A percentile compares a stretch with the other conserved stretches of the same genome.
phyloP scores from a whole-genome alignment of 2,113 vertebrate species.

The Narcine bancroftii region DNA sequence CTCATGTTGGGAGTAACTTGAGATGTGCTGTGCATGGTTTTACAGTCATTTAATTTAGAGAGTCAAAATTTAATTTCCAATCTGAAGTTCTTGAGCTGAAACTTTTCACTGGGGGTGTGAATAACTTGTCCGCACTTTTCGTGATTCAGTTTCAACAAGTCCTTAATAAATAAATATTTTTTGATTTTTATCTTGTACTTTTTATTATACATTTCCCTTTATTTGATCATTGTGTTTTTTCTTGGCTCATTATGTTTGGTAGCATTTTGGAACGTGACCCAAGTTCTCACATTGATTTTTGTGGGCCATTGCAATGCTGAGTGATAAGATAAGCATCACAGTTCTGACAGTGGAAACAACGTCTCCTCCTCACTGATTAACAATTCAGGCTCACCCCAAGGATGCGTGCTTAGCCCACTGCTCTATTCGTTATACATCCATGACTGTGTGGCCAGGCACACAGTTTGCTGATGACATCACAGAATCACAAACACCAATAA shows the following conservation, averaged over 20 bases:
- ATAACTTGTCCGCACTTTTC: not conserved
- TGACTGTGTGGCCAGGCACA: no score
- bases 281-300: not conserved
- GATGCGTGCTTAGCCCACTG: no score
- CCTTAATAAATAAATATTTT: not conserved
- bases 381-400: no score
- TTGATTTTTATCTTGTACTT: not conserved
- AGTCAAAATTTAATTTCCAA: not conserved
- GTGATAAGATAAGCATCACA: no score
- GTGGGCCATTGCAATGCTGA: no score
- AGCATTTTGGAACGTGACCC: not conserved
- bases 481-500: no score
- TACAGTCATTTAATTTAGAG: not conserved
- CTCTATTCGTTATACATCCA: no score
- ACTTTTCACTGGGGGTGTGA: not conserved
- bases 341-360: no score
- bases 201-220: not conserved
- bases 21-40: not conserved
- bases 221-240: not conserved
- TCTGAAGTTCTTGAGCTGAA: not conserved
- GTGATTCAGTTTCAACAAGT: not conserved
- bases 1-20: not conserved
- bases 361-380: no score
- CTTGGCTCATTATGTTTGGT: not conserved
- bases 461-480: no score